phyloP scores from a whole-genome alignment of 2,113 vertebrate genomes.

The Ptychochromis oligacanthus region DNA sequence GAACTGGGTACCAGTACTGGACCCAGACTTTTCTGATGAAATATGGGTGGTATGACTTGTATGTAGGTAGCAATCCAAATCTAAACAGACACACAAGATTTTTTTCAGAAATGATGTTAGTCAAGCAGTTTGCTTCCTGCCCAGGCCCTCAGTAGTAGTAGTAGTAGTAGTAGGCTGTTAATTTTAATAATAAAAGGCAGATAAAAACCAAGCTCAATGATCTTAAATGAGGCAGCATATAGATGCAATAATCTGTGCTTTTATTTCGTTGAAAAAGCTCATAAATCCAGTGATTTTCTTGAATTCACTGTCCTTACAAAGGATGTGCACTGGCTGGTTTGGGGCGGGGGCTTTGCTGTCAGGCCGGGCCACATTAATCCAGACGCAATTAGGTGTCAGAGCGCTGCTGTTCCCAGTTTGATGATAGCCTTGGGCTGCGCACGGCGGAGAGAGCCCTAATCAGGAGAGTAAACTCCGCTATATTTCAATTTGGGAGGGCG shows the following conservation, averaged over 20 bases:
- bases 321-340: neutral
- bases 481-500: constrained; percentile 98
- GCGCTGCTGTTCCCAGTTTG: constrained; percentile 84
- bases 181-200: neutral
- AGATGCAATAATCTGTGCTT: neutral
- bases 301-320: neutral
- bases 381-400: constrained; percentile 97
- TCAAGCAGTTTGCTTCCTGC: neutral
- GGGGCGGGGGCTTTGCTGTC: constrained; percentile 76
- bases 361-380: constrained; percentile 94
- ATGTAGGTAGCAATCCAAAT: neutral
- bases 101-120: neutral
- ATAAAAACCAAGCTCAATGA: neutral
- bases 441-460: constrained; percentile 88
- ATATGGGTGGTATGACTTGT: neutral
- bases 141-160: neutral
- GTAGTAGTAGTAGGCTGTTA: neutral
- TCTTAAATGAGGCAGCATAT: neutral
- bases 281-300: neutral
- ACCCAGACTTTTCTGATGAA: neutral
- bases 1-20: neutral
- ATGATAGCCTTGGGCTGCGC: constrained; percentile 94
- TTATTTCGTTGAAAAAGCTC: neutral
- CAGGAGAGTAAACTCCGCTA: constrained; percentile 99
- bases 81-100: neutral